These are phyloP conservation scores for Chrysodeixis includens DNA, from an alignment of 2,888 invertebrate genomes.

Conservation along the genomic window DNA sequence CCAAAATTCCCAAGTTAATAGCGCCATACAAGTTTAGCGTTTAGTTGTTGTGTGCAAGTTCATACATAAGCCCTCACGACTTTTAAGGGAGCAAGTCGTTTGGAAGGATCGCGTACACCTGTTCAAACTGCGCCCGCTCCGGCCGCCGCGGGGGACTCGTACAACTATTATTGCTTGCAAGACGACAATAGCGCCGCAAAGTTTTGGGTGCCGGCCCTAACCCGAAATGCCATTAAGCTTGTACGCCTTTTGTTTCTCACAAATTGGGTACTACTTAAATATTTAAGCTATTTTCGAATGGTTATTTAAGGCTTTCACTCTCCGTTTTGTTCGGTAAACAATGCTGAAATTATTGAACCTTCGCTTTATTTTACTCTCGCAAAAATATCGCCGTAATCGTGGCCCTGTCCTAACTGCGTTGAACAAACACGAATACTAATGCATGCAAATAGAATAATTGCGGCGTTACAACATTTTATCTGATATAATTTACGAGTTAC, in stretches of 20 bases:
- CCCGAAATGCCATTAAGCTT: slow-evolving; percentile 58
- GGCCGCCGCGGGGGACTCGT: slow-evolving; percentile 58
- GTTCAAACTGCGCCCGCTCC: slow-evolving; percentile 62
- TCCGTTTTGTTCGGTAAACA: slow-evolving; percentile 31
- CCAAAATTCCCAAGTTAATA: neutral
- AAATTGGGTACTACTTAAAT: slow-evolving; percentile 55
- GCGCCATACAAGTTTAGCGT: neutral
- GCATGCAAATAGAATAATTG: slow-evolving; percentile 59
- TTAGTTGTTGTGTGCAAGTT: slow-evolving; percentile 44
- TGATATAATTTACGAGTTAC: slow-evolving; percentile 64
- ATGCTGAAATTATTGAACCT: slow-evolving; percentile 21
- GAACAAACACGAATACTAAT: slow-evolving; percentile 51
- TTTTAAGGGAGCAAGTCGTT: slow-evolving; percentile 67
- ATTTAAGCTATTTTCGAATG: slow-evolving; percentile 41
- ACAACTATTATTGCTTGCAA: slow-evolving; percentile 66
- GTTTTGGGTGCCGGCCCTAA: slow-evolving; percentile 58
- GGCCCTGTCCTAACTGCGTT: slow-evolving; percentile 33
- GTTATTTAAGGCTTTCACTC: slow-evolving; percentile 25
- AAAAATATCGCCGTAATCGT: slow-evolving; percentile 39
- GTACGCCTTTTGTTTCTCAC: slow-evolving; percentile 52
- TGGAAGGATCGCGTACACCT: slow-evolving; percentile 60
- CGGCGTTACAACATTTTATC: slow-evolving; percentile 62
- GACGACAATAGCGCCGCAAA: slow-evolving; percentile 61
- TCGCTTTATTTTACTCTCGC: slow-evolving; percentile 20
- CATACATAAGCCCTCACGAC: slow-evolving; percentile 60